Conservation (phyloP, 2,797 vertebrate genomes). For the Trichosurus vulpecula region DNA sequence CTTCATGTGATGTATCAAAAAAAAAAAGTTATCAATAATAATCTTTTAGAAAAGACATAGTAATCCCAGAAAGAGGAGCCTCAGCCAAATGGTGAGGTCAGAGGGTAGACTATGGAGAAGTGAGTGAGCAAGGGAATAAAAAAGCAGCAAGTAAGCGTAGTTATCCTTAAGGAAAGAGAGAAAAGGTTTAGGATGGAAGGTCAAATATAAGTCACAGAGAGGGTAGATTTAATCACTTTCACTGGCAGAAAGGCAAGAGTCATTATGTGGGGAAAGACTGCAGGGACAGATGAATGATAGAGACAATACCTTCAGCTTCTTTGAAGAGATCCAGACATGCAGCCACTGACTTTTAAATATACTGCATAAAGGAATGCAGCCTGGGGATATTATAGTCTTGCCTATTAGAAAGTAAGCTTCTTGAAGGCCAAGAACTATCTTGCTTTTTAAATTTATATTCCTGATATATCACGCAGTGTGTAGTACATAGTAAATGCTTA, state of each 20-base stretch:
- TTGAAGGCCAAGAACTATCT: background rate
- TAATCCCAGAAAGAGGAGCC: background rate
- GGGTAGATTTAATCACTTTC: background rate
- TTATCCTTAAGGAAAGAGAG: background rate
- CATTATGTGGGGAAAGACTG: background rate
- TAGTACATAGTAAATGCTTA: background rate
- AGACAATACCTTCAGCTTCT: slow-evolving; percentile 7
- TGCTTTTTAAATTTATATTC: background rate
- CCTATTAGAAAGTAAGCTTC: background rate
- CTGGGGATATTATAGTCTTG: background rate
- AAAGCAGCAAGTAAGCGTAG: background rate
- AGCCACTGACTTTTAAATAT: background rate
- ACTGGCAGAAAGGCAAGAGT: background rate
- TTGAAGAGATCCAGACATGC: background rate
- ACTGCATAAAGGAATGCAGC: background rate
- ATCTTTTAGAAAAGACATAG: background rate
- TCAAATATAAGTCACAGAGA: too few species aligned
- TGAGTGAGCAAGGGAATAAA: background rate
- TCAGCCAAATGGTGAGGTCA: background rate
- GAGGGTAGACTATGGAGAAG: background rate
- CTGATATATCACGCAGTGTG: too few species aligned
- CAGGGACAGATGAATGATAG: background rate
- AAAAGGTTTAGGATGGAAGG: too few species aligned
- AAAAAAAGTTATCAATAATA: background rate
- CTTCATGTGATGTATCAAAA: background rate